Evolutionary conservation across 2,888 invertebrate species (phyloP).

Genomic region (Drosophila picticornis): DNA sequence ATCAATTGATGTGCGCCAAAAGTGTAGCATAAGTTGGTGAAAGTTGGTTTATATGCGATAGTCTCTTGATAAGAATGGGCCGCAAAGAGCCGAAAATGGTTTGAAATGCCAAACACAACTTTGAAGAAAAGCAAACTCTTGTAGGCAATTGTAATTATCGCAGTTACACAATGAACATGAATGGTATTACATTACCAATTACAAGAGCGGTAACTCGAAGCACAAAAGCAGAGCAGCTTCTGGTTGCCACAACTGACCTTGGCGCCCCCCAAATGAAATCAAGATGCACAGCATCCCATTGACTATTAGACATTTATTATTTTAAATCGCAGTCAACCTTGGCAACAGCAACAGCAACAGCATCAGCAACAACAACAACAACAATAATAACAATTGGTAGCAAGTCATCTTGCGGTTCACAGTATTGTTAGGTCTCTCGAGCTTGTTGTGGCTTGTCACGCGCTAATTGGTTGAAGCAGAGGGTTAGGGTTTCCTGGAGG

Average conservation of each 20-base stretch:
- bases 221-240: conserved; percentile 53
- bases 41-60: conserved; percentile 34
- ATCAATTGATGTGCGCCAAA: conserved; percentile 47
- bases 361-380: background rate
- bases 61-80: conserved; percentile 24
- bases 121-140: conserved; percentile 15
- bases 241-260: conserved; percentile 52
- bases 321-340: conserved; percentile 64
- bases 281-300: conserved; percentile 55
- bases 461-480: conserved; percentile 49
- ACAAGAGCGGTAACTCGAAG: conserved; percentile 33
- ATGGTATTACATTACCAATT: conserved; percentile 64
- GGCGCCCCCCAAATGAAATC: conserved; percentile 34
- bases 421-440: conserved; percentile 28
- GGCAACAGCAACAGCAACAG: conserved; percentile 16
- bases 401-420: conserved; percentile 45
- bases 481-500: conserved; percentile 49
- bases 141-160: conserved; percentile 41
- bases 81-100: conserved; percentile 15
- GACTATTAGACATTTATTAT: conserved; percentile 67
- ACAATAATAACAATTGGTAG: conserved; percentile 44
- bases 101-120: conserved; percentile 59
- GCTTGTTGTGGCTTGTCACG: conserved; percentile 43
- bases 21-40: conserved; percentile 41
- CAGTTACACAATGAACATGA: conserved; percentile 60